Evolutionary conservation across 64 coral and sea anemone genomes (phyloP), one percentile per base, ranked within the genome.

Genomic region (Pocillopora verrucosa): DNA sequence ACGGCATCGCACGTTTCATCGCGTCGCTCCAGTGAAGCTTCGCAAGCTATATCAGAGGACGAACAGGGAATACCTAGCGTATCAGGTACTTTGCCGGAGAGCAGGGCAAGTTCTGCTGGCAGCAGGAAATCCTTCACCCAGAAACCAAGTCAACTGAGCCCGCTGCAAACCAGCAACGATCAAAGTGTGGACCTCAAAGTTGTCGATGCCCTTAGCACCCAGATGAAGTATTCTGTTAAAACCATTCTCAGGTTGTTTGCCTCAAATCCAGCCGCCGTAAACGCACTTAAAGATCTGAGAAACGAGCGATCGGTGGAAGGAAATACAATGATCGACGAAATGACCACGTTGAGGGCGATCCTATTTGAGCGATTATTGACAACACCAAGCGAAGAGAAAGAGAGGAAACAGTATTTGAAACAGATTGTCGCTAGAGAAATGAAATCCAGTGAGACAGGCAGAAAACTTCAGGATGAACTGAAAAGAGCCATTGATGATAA

Each of bases 301-400:
- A 95, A 78, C 20, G 77, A 93, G 30, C 93, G 97, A 20, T 95
- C 97, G 34, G 63, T 78, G 20, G 93, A 99, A 62, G 74, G 85
- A 10, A 99, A 99, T 68, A 75, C 76, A 22, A 87, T 99, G 85
- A 82, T 99, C 15, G 88, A 91, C 22, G 93, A 99, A 88, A 79
- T 99, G 7, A 36, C 73, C 20, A 75, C 89, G 13, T 34, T 99
- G 36, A 95, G 94, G 79, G 97, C 72, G 63, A 91, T 93, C 58
- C 63, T 99, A 63, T 99, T 99, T 85, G 97, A 99, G 76, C 67
- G 80, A 37, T 79, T 99, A 17, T 61, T 99, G 51, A 95, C 93
- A 75, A 95, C 97, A 14, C 97, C 97, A 15, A 89, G 84, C 58
- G 97, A 99, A 58, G 83, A 93, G 25, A 90, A 93, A 67, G 97